Conservation (phyloP, 2,797 vertebrate genomes). For the Pseudochirops cupreus region DNA sequence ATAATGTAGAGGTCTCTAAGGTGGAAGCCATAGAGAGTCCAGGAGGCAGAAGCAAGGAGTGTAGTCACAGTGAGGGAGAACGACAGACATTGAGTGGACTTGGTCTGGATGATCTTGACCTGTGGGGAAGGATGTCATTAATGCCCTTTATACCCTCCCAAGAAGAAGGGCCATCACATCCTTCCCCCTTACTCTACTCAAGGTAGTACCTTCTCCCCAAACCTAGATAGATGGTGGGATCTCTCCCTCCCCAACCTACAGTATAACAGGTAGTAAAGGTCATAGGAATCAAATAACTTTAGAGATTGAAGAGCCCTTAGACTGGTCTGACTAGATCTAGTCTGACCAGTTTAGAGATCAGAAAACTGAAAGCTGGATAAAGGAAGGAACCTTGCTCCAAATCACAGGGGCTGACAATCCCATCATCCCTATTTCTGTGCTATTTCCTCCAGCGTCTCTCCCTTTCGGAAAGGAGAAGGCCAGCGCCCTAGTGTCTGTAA, state of each 20-base stretch:
- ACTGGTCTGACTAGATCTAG: background rate
- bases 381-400: background rate
- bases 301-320: background rate
- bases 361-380: background rate
- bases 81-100: constrained; percentile 91
- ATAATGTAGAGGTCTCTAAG: constrained; percentile 90
- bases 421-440: background rate
- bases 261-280: background rate
- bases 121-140: constrained; percentile 68
- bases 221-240: background rate
- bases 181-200: background rate
- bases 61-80: constrained; percentile 93
- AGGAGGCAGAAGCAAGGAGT: constrained; percentile 93
- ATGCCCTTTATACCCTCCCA: background rate
- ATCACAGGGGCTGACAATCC: background rate
- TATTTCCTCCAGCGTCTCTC: constrained; percentile 1
- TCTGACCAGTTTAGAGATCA: background rate
- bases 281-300: background rate
- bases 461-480: background rate
- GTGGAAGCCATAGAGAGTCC: constrained; percentile 93
- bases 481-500: background rate
- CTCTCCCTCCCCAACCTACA: background rate
- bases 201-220: background rate
- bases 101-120: constrained; percentile 90
- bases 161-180: background rate